Evolutionary conservation across 2,888 invertebrate species (phyloP).

Genomic region (Trichogramma dendrolimi): DNA sequence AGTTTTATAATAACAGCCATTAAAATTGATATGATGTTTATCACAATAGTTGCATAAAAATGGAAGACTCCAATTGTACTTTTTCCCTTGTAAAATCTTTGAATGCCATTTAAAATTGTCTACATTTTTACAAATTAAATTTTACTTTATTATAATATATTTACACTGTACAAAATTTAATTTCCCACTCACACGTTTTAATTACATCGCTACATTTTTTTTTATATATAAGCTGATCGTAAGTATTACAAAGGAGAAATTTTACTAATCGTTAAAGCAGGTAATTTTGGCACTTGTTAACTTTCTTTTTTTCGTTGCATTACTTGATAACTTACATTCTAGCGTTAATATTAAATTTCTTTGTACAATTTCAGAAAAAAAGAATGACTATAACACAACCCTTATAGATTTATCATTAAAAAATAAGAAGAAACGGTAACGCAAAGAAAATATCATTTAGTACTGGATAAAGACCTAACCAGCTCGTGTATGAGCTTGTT

Average conservation of each 20-base stretch:
- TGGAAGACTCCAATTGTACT: too few species aligned
- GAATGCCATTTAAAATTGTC: neutral
- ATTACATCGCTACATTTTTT: neutral
- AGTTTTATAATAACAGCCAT: too few species aligned
- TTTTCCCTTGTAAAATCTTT: neutral
- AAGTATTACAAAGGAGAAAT: neutral
- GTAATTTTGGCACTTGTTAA: neutral
- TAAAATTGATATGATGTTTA: too few species aligned
- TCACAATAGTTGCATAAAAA: too few species aligned
- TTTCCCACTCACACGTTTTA: too few species aligned
- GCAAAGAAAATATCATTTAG: slow-evolving; percentile 12
- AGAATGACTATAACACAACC: neutral
- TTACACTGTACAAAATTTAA: slow-evolving; percentile 21
- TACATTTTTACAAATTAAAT: slow-evolving; percentile 1
- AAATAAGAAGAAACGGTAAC: too few species aligned
- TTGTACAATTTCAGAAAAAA: neutral
- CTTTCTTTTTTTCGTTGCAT: neutral
- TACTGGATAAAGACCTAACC: slow-evolving; percentile 31
- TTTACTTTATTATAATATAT: neutral
- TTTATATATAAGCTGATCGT: neutral
- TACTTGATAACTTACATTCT: neutral
- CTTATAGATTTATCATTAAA: too few species aligned
- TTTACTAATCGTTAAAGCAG: neutral
- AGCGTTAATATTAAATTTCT: neutral
- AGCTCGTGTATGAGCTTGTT: slow-evolving; percentile 43